phyloP scores from a whole-genome alignment of 2,113 vertebrate genomes.

The Oryzias curvinotus region DNA sequence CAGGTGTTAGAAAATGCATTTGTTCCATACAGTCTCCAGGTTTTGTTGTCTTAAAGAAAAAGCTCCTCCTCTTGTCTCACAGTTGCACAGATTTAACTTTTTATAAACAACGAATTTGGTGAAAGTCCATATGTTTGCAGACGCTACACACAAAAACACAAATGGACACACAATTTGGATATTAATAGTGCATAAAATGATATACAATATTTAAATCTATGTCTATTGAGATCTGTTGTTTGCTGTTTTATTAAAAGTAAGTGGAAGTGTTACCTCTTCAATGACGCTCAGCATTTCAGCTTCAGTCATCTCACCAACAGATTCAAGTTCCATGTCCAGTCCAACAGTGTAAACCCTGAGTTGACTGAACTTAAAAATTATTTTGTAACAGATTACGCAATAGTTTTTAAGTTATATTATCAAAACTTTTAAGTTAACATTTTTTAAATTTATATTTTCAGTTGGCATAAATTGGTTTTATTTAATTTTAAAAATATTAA shows the following conservation, averaged over 20 bases:
- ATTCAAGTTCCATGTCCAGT: conserved; percentile 15
- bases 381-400: no score
- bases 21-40: no score
- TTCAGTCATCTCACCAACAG: background rate
- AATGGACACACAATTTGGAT: background rate
- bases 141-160: background rate
- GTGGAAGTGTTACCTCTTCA: conserved; percentile 18
- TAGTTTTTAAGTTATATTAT: no score
- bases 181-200: no score
- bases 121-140: background rate
- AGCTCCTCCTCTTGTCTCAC: background rate
- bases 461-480: no score
- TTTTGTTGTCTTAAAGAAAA: background rate
- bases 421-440: background rate
- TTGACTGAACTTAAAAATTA: background rate
- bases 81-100: background rate
- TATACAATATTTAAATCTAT: no score
- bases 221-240: no score
- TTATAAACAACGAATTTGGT: background rate
- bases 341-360: no score
- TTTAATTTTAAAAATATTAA: no score
- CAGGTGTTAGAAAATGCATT: no score
- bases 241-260: background rate
- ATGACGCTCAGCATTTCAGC: background rate
- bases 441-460: no score